Percentiles rank a stretch among this genome's conserved stretches.
These are phyloP conservation scores for Chaetorhynchus papuensis DNA, from an alignment of 2,113 vertebrate genomes.

Conservation along the genomic window DNA sequence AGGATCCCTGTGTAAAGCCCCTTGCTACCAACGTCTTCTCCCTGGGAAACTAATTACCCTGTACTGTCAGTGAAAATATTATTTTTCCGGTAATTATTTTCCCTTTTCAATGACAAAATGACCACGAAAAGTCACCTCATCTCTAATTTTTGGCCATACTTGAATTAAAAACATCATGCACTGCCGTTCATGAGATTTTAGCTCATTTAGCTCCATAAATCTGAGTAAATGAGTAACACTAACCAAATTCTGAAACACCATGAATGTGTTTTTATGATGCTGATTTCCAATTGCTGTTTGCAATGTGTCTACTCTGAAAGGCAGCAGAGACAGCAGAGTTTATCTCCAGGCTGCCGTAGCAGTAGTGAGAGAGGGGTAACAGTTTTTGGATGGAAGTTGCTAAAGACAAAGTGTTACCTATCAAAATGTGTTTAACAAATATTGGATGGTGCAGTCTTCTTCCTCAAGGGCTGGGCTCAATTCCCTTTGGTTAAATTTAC, in stretches of 20 bases:
- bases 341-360: background rate
- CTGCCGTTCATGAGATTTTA: background rate
- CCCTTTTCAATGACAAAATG: slow-evolving; percentile 45
- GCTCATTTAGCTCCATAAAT: background rate
- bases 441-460: background rate
- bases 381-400: background rate
- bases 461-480: background rate
- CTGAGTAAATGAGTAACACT: background rate
- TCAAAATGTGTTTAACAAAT: background rate
- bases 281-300: background rate
- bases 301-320: background rate
- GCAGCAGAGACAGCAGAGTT: background rate
- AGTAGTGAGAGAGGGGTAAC: background rate
- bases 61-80: slow-evolving; percentile 76
- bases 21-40: slow-evolving; percentile 67
- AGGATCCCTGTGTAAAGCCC: slow-evolving; percentile 73
- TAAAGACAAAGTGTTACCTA: background rate
- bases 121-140: background rate
- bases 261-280: background rate
- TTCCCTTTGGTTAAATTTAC: background rate
- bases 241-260: background rate
- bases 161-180: background rate
- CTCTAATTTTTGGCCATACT: background rate
- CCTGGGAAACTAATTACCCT: slow-evolving; percentile 81
- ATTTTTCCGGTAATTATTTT: slow-evolving; percentile 74